phyloP scores from a whole-genome alignment of 1,140 invertebrate genomes.

The Mamestra configurata region DNA sequence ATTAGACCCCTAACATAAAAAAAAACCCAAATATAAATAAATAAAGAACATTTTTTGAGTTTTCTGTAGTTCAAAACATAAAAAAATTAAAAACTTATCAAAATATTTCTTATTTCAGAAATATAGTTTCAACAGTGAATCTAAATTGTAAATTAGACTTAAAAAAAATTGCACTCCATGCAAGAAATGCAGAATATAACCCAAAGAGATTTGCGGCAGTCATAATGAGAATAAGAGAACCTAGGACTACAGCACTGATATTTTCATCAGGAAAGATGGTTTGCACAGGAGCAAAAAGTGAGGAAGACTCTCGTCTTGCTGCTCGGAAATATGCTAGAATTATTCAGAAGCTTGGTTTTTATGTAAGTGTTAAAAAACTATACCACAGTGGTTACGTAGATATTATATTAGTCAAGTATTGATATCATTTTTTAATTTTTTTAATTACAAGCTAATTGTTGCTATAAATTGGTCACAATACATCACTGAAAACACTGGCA shows the following conservation, averaged over 20 bases:
- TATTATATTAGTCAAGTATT: no score
- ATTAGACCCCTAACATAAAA: no score
- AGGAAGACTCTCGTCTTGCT: conserved; percentile 98
- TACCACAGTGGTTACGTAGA: no score
- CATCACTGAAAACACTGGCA: no score
- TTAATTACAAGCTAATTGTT: no score
- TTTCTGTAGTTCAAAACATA: neutral
- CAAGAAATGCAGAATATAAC: conserved; percentile 99
- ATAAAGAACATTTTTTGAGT: no score
- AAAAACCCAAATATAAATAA: no score
- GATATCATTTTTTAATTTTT: no score
- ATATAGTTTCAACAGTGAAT: conserved; percentile 99
- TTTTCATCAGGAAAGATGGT: conserved; percentile 99
- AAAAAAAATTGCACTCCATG: conserved; percentile 99
- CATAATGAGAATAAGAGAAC: conserved; percentile 99
- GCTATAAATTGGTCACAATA: no score
- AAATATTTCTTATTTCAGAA: conserved; percentile 90
- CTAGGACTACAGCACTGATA: conserved; percentile 99
- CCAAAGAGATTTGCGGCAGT: conserved; percentile 99
- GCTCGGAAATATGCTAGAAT: conserved; percentile 99
- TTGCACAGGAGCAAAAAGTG: conserved; percentile 99
- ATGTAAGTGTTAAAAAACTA: conserved; percentile 89
- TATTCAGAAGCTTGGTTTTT: conserved; percentile 99
- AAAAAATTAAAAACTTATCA: no score
- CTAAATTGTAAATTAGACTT: conserved; percentile 98